Percentiles rank a stretch among this genome's conserved stretches.
Evolutionary conservation across 2,888 invertebrate genomes (phyloP).

Genomic region (Lucinisca nassula): DNA sequence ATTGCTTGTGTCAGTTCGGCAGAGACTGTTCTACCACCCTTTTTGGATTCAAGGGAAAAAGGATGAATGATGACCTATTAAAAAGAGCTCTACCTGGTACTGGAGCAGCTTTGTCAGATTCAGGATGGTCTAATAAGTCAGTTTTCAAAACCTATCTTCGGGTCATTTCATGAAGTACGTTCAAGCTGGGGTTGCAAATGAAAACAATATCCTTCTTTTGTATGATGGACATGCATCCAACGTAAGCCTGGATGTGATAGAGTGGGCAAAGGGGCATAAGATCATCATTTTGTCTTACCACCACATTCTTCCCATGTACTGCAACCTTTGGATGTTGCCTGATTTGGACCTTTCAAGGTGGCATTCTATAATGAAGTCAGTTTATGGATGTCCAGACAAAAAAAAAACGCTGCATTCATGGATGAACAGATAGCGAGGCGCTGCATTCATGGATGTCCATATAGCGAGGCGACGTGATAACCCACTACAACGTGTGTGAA

Average conservation of each 20-base stretch:
- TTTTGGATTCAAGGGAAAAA: not conserved
- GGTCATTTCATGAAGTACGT: not conserved
- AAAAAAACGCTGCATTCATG: no score
- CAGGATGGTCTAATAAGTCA: not conserved
- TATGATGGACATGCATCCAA: slow-evolving; percentile 52
- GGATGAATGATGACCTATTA: not conserved
- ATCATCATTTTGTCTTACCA: slow-evolving; percentile 62
- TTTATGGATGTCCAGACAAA: no score
- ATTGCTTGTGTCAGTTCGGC: not conserved
- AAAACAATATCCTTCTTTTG: not conserved
- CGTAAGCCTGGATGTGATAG: slow-evolving; percentile 45
- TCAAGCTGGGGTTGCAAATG: not conserved
- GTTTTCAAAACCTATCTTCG: not conserved
- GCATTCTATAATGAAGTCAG: slow-evolving; percentile 34
- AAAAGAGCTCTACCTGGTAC: not conserved
- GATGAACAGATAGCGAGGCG: no score
- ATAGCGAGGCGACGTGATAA: slow-evolving; percentile 83
- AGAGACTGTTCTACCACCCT: not conserved
- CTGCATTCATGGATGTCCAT: slow-evolving; percentile 37
- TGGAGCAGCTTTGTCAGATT: not conserved
- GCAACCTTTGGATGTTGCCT: slow-evolving; percentile 47
- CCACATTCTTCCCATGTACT: slow-evolving; percentile 51
- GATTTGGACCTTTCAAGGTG: slow-evolving; percentile 54
- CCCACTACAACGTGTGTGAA: slow-evolving; percentile 41
- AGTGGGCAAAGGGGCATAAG: slow-evolving; percentile 61